Percentiles rank a stretch among this genome's conserved stretches.
These are phyloP conservation scores for Myoxocephalus aenaeus DNA, from an alignment of 2,797 vertebrate species.

Conservation along the genomic window DNA sequence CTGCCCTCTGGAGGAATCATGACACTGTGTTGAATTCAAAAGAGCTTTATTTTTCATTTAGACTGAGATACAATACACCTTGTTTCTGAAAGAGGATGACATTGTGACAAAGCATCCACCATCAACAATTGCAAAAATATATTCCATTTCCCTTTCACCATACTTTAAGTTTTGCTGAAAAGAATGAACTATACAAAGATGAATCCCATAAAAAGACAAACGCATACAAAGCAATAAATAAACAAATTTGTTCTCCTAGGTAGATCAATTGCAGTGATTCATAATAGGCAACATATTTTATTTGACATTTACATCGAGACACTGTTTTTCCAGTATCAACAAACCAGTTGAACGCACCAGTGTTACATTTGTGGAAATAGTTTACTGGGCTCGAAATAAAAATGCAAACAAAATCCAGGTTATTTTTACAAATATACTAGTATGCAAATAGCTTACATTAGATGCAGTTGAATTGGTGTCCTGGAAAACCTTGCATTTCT, in stretches of 20 bases:
- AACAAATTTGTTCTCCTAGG: slow-evolving; percentile 64
- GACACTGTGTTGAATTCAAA: slow-evolving; percentile 50
- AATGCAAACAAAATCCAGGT: slow-evolving; percentile 22
- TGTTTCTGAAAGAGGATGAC: slow-evolving; percentile 67
- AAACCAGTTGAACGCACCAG: slow-evolving; percentile 42
- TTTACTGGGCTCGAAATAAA: slow-evolving; percentile 39
- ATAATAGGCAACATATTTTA: slow-evolving; percentile 46
- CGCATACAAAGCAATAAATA: slow-evolving; percentile 76
- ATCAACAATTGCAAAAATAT: slow-evolving; percentile 80
- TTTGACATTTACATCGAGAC: slow-evolving; percentile 71
- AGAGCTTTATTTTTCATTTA: slow-evolving; percentile 73
- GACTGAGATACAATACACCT: slow-evolving; percentile 68
- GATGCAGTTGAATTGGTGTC: slow-evolving; percentile 27
- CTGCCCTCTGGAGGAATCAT: slow-evolving; percentile 56
- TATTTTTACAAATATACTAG: slow-evolving; percentile 27
- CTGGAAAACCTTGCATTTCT: slow-evolving; percentile 27
- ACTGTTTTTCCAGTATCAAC: slow-evolving; percentile 57
- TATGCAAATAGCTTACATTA: slow-evolving; percentile 12
- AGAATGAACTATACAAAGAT: slow-evolving; percentile 61
- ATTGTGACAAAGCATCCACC: slow-evolving; percentile 59
- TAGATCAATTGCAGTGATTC: slow-evolving; percentile 61
- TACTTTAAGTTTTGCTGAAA: slow-evolving; percentile 58
- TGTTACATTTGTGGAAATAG: slow-evolving; percentile 29
- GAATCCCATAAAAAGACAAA: slow-evolving; percentile 60
- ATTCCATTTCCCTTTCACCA: slow-evolving; percentile 76